Conservation (phyloP, 2,888 invertebrate species). For the Cosmia pyralina region DNA sequence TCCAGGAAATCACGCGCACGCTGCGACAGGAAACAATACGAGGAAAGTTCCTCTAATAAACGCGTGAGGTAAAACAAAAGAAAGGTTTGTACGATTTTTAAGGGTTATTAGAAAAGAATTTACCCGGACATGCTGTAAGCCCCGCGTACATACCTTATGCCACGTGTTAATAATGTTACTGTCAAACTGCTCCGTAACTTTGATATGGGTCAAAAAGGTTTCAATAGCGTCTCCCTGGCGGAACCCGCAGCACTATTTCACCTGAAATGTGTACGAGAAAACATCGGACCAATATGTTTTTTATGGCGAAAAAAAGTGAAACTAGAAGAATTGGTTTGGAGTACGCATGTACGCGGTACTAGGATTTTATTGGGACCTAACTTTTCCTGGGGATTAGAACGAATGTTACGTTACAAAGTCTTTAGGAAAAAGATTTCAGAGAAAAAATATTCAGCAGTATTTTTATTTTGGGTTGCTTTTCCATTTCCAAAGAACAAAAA, state of each 20-base stretch:
- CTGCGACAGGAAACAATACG: conserved; percentile 51
- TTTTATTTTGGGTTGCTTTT: conserved; percentile 27
- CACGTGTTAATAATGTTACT: conserved; percentile 85
- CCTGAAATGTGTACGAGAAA: conserved; percentile 72
- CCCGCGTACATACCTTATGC: conserved; percentile 71
- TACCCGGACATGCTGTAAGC: conserved; percentile 70
- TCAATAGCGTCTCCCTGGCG: conserved; percentile 75
- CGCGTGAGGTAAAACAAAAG: conserved; percentile 66
- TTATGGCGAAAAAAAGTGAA: conserved; percentile 71
- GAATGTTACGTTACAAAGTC: conserved; percentile 51
- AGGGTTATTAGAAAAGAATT: conserved; percentile 76
- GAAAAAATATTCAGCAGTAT: conserved; percentile 33
- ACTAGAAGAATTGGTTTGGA: conserved; percentile 67
- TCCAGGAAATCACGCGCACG: conserved; percentile 62
- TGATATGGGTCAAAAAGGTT: conserved; percentile 84
- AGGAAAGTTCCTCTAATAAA: conserved; percentile 50
- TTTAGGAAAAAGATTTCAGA: conserved; percentile 9
- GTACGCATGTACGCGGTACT: conserved; percentile 61
- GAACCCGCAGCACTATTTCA: conserved; percentile 75
- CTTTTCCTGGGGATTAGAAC: conserved; percentile 51
- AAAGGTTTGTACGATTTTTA: conserved; percentile 74
- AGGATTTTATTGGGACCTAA: conserved; percentile 67
- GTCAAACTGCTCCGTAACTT: conserved; percentile 80
- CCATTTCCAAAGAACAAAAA: conserved; percentile 14
- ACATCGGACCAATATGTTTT: conserved; percentile 76